phyloP scores from a whole-genome alignment of 2,888 invertebrate species.

The Clivina fossor region DNA sequence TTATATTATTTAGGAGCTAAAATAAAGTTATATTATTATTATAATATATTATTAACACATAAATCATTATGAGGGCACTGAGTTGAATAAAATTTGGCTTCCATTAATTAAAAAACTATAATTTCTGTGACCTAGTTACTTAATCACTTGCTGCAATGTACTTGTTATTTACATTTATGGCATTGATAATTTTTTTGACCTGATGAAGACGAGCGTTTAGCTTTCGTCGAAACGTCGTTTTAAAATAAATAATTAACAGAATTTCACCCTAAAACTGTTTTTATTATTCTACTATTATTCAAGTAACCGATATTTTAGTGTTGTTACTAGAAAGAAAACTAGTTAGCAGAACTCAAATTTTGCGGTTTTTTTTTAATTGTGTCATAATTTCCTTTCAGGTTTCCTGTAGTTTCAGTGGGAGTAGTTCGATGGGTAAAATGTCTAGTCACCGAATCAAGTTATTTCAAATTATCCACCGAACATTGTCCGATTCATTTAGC shows the following conservation, averaged over 20 bases:
- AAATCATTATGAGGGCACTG: too few species aligned
- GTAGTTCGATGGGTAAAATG: constrained; percentile 94
- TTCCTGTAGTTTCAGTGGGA: constrained; percentile 93
- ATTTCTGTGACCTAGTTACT: too few species aligned
- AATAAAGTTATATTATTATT: too few species aligned
- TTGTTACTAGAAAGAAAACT: constrained; percentile 12
- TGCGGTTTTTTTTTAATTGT: neutral
- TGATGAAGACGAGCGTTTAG: too few species aligned
- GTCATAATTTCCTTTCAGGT: constrained; percentile 59
- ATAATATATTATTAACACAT: too few species aligned
- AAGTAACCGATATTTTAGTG: neutral
- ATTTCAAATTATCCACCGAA: constrained; percentile 95
- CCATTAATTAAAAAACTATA: too few species aligned
- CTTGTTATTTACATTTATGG: too few species aligned
- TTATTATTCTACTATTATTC: constrained; percentile 1
- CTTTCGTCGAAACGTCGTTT: too few species aligned
- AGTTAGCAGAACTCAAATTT: neutral
- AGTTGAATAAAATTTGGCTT: too few species aligned
- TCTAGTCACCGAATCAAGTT: constrained; percentile 92
- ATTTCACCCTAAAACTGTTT: neutral
- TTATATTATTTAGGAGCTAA: too few species aligned
- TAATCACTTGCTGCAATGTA: too few species aligned
- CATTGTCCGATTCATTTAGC: constrained; percentile 95
- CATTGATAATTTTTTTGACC: too few species aligned
- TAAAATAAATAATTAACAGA: constrained; percentile 4